Conservation (phyloP, 2,888 invertebrate species). For the Eristalis arbustorum region DNA sequence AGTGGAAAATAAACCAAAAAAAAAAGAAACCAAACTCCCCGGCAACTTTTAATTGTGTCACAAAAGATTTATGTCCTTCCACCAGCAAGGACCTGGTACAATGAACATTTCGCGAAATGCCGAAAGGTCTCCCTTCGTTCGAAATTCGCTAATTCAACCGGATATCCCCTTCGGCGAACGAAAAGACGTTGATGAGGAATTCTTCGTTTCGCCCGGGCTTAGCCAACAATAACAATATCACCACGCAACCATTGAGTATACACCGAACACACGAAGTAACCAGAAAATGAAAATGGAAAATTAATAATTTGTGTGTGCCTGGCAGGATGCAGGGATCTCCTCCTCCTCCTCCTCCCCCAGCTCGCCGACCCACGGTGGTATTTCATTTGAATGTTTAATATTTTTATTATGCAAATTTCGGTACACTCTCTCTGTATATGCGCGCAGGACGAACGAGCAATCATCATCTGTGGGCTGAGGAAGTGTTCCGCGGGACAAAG, state of each 20-base stretch:
- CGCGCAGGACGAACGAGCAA: slow-evolving; percentile 38
- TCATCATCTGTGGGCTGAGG: slow-evolving; percentile 58
- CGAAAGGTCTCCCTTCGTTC: background rate
- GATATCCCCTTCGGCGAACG: slow-evolving; percentile 51
- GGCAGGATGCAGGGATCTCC: slow-evolving; percentile 54
- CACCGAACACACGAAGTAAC: slow-evolving; percentile 24
- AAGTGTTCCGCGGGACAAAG: slow-evolving; percentile 57
- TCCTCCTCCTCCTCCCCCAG: background rate
- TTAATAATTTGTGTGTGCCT: slow-evolving; percentile 68
- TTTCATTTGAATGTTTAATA: slow-evolving; percentile 65
- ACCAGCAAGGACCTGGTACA: slow-evolving; percentile 26
- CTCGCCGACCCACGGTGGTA: slow-evolving; percentile 36
- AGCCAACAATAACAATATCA: slow-evolving; percentile 48
- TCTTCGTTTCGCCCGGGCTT: slow-evolving; percentile 18
- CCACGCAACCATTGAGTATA: slow-evolving; percentile 24
- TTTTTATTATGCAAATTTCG: slow-evolving; percentile 69
- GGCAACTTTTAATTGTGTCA: slow-evolving; percentile 42
- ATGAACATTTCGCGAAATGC: slow-evolving; percentile 29
- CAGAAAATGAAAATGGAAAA: slow-evolving; percentile 66
- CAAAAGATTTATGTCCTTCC: slow-evolving; percentile 55
- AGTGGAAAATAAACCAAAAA: slow-evolving; percentile 2
- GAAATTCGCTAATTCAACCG: slow-evolving; percentile 56
- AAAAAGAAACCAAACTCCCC: background rate
- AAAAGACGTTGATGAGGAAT: slow-evolving; percentile 38
- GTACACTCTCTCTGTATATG: background rate